These are phyloP conservation scores for Littorina saxatilis DNA, from an alignment of 1,140 invertebrate genomes.

Conservation along the genomic window DNA sequence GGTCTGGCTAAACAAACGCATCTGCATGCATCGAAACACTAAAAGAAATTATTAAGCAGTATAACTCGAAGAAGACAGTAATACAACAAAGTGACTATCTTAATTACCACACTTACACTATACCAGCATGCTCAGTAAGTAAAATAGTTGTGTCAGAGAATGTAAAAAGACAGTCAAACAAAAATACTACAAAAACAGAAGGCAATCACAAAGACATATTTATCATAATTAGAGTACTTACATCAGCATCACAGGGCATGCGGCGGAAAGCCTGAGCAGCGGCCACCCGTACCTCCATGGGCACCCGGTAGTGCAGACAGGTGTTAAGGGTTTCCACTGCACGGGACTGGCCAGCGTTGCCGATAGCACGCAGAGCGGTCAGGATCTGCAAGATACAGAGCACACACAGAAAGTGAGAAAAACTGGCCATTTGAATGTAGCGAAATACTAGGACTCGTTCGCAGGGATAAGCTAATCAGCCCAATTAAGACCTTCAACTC, in stretches of 20 bases:
- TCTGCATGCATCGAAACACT: no score
- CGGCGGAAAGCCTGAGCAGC: slow-evolving; percentile 87
- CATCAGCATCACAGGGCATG: slow-evolving; percentile 81
- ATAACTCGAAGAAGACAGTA: no score
- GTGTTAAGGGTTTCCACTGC: slow-evolving; percentile 81
- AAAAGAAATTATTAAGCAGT: no score
- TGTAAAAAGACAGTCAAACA: neutral
- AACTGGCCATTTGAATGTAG: no score
- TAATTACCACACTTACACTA: slow-evolving; percentile 6
- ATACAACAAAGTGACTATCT: no score
- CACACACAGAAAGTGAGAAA: neutral
- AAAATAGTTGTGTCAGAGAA: neutral
- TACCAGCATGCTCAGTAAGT: neutral
- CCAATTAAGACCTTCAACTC: no score
- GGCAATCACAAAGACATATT: neutral
- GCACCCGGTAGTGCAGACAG: slow-evolving; percentile 81
- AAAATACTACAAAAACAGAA: neutral
- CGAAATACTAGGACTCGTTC: no score
- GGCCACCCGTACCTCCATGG: slow-evolving; percentile 84
- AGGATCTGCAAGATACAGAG: slow-evolving; percentile 77
- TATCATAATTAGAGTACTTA: slow-evolving; percentile 72
- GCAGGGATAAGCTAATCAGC: no score
- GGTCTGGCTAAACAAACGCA: neutral
- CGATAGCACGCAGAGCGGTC: slow-evolving; percentile 89
- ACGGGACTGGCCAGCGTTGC: slow-evolving; percentile 87